Conservation (phyloP, 2,888 invertebrate genomes). For the Synanthedon tipuliformis region DNA sequence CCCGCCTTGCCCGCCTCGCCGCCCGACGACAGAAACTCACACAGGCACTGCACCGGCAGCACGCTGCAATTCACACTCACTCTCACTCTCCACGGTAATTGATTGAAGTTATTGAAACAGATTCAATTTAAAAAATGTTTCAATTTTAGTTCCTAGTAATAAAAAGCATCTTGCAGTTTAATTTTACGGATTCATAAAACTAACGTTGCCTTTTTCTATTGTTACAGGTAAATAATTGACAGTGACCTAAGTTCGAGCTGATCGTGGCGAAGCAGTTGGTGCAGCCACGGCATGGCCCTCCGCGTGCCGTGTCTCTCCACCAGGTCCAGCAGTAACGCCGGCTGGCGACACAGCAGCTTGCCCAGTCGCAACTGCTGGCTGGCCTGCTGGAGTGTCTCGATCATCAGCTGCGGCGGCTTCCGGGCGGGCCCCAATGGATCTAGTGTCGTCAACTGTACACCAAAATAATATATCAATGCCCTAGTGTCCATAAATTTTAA, state of each 20-base stretch:
- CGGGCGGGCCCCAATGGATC: conserved; percentile 87
- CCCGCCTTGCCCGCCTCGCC: conserved; percentile 59
- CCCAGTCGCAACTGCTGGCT: conserved; percentile 86
- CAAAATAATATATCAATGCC: neutral
- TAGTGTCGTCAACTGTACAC: conserved; percentile 78
- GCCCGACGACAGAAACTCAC: conserved; percentile 86
- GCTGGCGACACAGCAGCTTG: conserved; percentile 89
- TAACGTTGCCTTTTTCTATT: too few species aligned
- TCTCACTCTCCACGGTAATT: too few species aligned
- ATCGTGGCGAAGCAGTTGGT: conserved; percentile 91
- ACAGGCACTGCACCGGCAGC: conserved; percentile 96
- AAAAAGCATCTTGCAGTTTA: too few species aligned
- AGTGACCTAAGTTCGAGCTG: conserved; percentile 80
- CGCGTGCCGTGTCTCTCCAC: conserved; percentile 91
- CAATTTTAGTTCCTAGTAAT: too few species aligned
- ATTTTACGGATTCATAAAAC: too few species aligned
- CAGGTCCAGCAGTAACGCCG: conserved; percentile 92
- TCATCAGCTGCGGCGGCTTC: conserved; percentile 79
- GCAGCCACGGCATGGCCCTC: conserved; percentile 97
- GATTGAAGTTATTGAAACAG: too few species aligned
- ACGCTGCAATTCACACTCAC: conserved; percentile 66
- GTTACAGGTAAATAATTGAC: too few species aligned
- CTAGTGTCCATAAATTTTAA: too few species aligned
- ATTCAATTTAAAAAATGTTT: too few species aligned
- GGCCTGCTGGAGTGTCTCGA: conserved; percentile 83